A percentile compares a stretch with the other conserved stretches of the same genome.
phyloP scores from a whole-genome alignment of 2,888 invertebrate genomes.

The Amphipyra berbera region DNA sequence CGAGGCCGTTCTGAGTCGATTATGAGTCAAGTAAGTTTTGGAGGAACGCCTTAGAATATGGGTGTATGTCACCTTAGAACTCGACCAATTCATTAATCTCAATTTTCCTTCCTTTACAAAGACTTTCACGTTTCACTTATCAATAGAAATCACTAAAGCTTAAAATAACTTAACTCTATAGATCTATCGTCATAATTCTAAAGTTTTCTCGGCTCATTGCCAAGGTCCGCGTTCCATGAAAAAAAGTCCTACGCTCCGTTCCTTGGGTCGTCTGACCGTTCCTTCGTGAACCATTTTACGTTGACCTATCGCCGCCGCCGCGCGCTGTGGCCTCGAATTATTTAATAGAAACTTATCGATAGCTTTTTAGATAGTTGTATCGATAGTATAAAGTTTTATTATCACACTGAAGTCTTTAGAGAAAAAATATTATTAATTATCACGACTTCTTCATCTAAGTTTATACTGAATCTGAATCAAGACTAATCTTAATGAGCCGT shows the following conservation, averaged over 20 bases:
- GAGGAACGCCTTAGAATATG: too few relatives aligned
- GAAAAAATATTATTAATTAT: too few relatives aligned
- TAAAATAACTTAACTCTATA: background rate
- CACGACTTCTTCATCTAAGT: too few relatives aligned
- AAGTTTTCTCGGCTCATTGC: conserved; percentile 5
- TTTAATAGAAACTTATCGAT: background rate
- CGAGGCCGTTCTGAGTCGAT: too few relatives aligned
- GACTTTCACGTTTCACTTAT: background rate
- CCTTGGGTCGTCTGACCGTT: background rate
- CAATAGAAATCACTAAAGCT: background rate
- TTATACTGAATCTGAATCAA: background rate
- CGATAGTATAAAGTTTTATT: too few relatives aligned
- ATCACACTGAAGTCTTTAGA: too few relatives aligned
- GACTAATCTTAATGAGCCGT: background rate
- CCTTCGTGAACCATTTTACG: conserved; percentile 26
- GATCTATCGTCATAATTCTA: background rate
- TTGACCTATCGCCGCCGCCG: conserved; percentile 9
- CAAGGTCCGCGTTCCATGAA: conserved; percentile 15
- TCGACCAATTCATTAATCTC: too few relatives aligned
- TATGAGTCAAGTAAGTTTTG: too few relatives aligned
- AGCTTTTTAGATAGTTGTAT: background rate
- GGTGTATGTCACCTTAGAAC: too few relatives aligned
- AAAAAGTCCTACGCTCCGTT: background rate
- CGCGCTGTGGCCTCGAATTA: background rate
- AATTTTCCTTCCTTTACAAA: too few relatives aligned